Percentiles rank a stretch among this genome's conserved stretches.
These are phyloP conservation scores for Carollia perspicillata DNA, from an alignment of 2,113 vertebrate species.

Conservation along the genomic window DNA sequence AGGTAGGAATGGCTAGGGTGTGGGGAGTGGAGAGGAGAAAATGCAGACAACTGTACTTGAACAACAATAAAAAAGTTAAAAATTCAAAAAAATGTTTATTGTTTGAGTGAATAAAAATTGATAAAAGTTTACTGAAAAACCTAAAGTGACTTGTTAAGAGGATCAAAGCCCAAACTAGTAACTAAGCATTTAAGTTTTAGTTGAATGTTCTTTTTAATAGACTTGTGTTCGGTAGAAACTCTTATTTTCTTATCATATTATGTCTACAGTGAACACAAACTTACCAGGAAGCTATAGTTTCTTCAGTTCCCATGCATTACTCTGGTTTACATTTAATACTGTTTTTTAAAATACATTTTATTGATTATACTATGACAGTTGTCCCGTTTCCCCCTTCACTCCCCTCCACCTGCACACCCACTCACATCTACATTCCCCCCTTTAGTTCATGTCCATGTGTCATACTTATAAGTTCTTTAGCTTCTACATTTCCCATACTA, in stretches of 20 bases:
- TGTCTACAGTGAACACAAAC: neutral
- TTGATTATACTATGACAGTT: too few species aligned
- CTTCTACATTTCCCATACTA: too few species aligned
- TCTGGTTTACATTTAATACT: constrained; percentile 17
- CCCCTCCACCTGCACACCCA: too few species aligned
- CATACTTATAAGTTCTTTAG: too few species aligned
- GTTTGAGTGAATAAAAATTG: neutral
- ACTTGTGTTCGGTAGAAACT: neutral
- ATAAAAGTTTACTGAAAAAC: constrained; percentile 38
- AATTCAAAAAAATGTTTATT: neutral
- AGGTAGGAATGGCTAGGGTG: too few species aligned
- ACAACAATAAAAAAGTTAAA: too few species aligned
- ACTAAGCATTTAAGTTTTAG: constrained; percentile 10
- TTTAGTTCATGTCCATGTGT: too few species aligned
- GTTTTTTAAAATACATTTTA: neutral
- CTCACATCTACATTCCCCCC: too few species aligned
- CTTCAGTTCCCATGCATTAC: neutral
- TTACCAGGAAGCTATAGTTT: neutral
- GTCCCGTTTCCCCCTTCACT: too few species aligned
- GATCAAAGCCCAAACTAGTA: constrained; percentile 27
- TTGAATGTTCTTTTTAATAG: constrained; percentile 30
- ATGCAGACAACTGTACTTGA: too few species aligned
- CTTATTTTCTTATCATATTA: neutral
- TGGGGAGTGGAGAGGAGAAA: too few species aligned
- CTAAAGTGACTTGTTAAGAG: neutral